These are phyloP conservation scores for Ptilorrhoa leucosticta DNA, from an alignment of 2,113 vertebrate genomes.

Conservation along the genomic window DNA sequence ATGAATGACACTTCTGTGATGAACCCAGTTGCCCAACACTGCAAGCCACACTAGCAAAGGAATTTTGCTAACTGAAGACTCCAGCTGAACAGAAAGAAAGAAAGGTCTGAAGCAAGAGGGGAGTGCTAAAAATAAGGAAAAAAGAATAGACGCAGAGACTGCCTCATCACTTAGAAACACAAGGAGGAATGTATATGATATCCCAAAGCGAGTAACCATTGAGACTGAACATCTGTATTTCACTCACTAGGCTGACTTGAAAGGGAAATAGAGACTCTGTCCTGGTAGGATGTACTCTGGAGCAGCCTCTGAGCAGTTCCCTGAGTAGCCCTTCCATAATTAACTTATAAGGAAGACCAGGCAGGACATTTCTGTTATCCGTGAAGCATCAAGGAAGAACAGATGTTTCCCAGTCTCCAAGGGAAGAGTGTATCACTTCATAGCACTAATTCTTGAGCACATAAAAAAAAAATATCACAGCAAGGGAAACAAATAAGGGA, in stretches of 20 bases:
- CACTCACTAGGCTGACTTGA: no score
- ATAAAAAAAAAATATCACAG: not conserved
- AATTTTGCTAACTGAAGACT: not conserved
- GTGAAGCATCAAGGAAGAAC: slow-evolving; percentile 9
- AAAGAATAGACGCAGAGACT: not conserved
- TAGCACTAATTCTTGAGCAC: not conserved
- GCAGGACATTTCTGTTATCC: slow-evolving; percentile 14
- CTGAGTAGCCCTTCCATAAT: not conserved
- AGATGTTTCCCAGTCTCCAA: slow-evolving; percentile 8
- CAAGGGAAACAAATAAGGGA: not conserved
- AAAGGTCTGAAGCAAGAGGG: not conserved
- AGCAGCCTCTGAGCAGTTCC: not conserved
- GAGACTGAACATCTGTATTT: not conserved
- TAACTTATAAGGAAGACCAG: slow-evolving; percentile 16
- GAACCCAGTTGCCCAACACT: not conserved
- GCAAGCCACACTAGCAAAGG: not conserved
- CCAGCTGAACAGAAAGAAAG: not conserved
- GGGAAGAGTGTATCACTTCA: not conserved
- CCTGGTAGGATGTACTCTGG: not conserved
- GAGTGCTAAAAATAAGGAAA: not conserved
- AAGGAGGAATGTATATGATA: not conserved
- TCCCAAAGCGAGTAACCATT: not conserved
- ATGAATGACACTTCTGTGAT: slow-evolving; percentile 13
- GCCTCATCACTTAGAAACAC: not conserved
- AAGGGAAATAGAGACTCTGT: not conserved